Percentiles rank a stretch among this genome's conserved stretches.
Conservation (phyloP, 2,797 vertebrate genomes). For the Gadopsis marmoratus region DNA sequence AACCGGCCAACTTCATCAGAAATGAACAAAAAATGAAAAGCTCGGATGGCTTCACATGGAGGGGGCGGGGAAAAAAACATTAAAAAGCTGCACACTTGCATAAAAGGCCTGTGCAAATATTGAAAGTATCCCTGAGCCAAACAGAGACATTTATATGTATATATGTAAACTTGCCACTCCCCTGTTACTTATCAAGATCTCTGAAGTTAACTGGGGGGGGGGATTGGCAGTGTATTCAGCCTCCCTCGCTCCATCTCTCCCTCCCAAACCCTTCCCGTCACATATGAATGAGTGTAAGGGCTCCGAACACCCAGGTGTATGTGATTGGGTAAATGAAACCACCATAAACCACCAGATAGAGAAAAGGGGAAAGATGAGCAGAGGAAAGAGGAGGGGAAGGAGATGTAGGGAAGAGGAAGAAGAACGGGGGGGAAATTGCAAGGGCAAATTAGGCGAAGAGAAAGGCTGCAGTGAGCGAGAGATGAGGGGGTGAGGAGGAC, state of each 20-base stretch:
- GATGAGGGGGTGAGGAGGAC: conserved; percentile 5
- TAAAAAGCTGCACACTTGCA: conserved; percentile 59
- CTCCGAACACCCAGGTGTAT: conserved; percentile 3
- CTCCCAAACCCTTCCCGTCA: conserved; percentile 18
- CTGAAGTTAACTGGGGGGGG: conserved; percentile 29
- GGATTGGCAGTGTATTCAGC: conserved; percentile 9
- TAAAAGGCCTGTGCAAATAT: conserved; percentile 72
- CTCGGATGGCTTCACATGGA: conserved; percentile 51
- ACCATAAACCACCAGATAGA: neutral
- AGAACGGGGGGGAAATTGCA: neutral
- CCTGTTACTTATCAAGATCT: conserved; percentile 62
- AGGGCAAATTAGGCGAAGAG: neutral
- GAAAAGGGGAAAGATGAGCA: neutral
- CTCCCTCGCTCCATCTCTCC: neutral
- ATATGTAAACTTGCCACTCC: conserved; percentile 33
- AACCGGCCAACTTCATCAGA: conserved; percentile 76
- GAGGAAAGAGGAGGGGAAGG: neutral
- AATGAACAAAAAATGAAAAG: conserved; percentile 57
- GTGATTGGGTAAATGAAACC: neutral
- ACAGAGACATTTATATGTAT: conserved; percentile 19
- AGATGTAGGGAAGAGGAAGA: neutral
- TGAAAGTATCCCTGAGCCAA: conserved; percentile 68
- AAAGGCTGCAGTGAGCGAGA: neutral
- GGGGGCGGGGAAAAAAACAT: conserved; percentile 25
- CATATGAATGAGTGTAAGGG: conserved; percentile 8